Evolutionary conservation across 2,888 invertebrate species (phyloP), one percentile per base, ranked within the genome.

Genomic region (Serripes groenlandicus): DNA sequence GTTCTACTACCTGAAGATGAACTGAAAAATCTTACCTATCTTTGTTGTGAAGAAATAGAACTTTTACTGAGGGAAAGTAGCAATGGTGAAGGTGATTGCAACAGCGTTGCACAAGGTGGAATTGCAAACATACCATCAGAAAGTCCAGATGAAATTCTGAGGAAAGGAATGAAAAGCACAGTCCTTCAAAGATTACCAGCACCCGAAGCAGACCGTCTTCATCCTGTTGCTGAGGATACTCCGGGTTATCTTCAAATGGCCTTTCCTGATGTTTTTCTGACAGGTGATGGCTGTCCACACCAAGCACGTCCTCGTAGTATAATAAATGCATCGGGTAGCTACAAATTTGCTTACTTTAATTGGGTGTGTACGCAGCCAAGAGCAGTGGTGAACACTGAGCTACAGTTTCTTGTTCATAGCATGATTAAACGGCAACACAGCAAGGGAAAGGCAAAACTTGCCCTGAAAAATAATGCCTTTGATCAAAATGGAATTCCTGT

Each of bases 401-500:
- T 54, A 54, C 54, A 54, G 54, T 54, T 54, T 54, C 54, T 54
- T 7, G 23, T 54, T 15, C 54, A 54, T 54, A 54, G 54, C n/a
- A 54, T 54, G 54, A 21, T 21, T n/a, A 54, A 54, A 21, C 7
- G 18, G 18, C 42, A 11, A 42, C 42, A 42, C 11, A 42, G 42
- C 18, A 42, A 11, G 42, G 18, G 9, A 42, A 42, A 42, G 42
- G 54, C 54, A 11, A 54, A 54, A 54, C 54, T 54, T 21, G 54
- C 54, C n/a, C 5, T 54, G 7, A 54, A 21, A 54, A 54, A 21
- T 54, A 23, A 21, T 21, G 54, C n/a, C 18, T 54, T 54, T 54
- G n/a, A 54, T 21, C 7, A 54, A 4, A 21, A 54, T 11, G 54
- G 54, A 11, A 21, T 54, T 5, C 54, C 54, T n/a, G n/a, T 54